Conservation (phyloP, 2,113 vertebrate species). For the Dasypus novemcinctus region DNA sequence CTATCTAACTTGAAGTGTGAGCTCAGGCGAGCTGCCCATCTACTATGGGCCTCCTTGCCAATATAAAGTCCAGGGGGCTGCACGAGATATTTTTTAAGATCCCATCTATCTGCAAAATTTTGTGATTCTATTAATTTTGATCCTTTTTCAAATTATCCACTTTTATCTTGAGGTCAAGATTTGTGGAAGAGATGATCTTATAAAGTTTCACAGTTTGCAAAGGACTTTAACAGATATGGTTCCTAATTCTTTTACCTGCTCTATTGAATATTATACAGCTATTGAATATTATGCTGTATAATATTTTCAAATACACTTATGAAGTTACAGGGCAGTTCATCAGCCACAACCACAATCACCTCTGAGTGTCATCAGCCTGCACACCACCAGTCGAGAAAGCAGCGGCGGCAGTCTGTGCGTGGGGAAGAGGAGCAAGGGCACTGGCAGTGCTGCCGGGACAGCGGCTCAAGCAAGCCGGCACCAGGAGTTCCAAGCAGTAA, state of each 20-base stretch:
- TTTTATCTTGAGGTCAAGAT: background rate
- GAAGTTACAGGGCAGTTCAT: background rate
- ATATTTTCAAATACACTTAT: background rate
- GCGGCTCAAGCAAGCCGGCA: background rate
- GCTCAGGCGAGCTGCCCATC: background rate
- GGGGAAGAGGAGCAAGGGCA: background rate
- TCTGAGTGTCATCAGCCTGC: background rate
- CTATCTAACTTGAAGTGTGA: background rate
- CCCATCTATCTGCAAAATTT: background rate
- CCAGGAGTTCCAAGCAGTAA: background rate
- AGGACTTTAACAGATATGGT: background rate
- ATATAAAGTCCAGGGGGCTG: background rate
- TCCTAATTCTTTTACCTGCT: background rate
- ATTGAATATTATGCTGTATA: background rate
- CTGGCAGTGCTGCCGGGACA: too few relatives aligned
- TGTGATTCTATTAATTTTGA: constrained; percentile 3
- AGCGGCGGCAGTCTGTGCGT: background rate
- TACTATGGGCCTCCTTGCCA: background rate
- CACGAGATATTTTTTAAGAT: constrained; percentile 16
- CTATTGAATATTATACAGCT: background rate
- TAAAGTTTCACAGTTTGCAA: background rate
- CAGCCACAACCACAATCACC: background rate
- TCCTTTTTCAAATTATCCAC: background rate
- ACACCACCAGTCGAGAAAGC: background rate
- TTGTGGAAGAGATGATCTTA: background rate